A percentile compares a stretch with the other conserved stretches of the same genome.
Evolutionary conservation across 2,113 vertebrate species (phyloP).

Genomic region (Sakesphorus luctuosus): DNA sequence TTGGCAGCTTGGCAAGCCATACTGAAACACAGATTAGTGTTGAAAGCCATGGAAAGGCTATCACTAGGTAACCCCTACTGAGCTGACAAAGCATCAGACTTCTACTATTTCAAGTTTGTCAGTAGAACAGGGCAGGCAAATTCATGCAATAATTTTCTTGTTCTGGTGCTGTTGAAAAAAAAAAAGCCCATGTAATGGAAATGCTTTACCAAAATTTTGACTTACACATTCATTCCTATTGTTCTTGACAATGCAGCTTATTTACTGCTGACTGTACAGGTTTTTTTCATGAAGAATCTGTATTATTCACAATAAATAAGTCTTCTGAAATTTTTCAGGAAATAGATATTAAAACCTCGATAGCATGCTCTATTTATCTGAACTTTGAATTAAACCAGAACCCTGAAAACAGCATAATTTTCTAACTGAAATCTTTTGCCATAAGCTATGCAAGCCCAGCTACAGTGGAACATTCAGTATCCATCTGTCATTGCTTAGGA

Average conservation of each 20-base stretch:
- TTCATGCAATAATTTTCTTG: background rate
- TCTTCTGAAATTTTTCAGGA: background rate
- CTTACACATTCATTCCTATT: background rate
- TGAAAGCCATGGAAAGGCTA: background rate
- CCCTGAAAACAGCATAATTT: background rate
- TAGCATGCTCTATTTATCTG: background rate
- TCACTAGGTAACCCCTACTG: background rate
- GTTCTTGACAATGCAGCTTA: background rate
- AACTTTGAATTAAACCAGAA: conserved; percentile 4
- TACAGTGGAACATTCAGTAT: background rate
- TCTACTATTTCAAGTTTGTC: background rate
- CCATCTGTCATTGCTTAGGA: background rate
- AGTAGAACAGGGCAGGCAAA: background rate
- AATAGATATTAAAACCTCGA: background rate
- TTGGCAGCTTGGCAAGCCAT: background rate
- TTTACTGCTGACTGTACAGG: background rate
- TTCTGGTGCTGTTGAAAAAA: background rate
- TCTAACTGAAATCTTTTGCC: background rate
- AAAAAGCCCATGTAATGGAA: background rate
- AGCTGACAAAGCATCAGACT: background rate
- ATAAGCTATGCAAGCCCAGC: background rate
- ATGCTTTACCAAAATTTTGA: background rate
- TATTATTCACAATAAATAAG: conserved; percentile 22
- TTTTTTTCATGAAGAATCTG: background rate
- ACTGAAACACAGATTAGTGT: background rate